Evolutionary conservation across 2,888 invertebrate species (phyloP).

Genomic region (Agrotis exclamationis): DNA sequence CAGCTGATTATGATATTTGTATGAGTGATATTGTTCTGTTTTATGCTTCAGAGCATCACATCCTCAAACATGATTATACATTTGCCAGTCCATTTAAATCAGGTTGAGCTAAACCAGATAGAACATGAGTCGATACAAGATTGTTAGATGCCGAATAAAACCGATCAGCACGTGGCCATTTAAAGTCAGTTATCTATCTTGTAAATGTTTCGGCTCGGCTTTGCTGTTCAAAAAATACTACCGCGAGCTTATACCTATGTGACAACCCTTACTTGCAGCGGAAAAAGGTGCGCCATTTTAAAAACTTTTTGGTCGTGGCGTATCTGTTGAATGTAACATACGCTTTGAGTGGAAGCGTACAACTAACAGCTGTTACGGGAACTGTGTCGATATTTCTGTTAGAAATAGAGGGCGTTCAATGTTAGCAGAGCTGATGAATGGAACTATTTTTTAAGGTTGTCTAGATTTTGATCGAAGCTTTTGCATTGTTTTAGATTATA

Average conservation of each 20-base stretch:
- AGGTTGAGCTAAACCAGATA: too few relatives aligned
- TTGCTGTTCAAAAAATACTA: background rate
- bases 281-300: constrained; percentile 15
- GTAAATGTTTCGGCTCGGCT: background rate
- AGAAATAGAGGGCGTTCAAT: constrained; percentile 18
- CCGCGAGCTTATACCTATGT: background rate
- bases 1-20: too few relatives aligned
- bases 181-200: too few relatives aligned
- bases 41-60: too few relatives aligned
- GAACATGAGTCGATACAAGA: too few relatives aligned
- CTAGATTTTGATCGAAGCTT: background rate
- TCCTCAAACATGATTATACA: too few relatives aligned
- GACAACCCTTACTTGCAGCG: constrained; percentile 38
- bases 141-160: background rate
- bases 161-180: background rate
- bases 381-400: constrained; percentile 27
- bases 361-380: constrained; percentile 11
- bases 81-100: too few relatives aligned
- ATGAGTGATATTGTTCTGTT: too few relatives aligned
- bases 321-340: constrained; percentile 26
- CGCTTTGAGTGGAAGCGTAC: constrained; percentile 15
- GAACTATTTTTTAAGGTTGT: background rate
- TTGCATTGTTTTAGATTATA: background rate
- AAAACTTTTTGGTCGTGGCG: constrained; percentile 2
- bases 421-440: background rate